Percentiles rank a stretch among this genome's conserved stretches.
Conservation (phyloP, 2,888 invertebrate species). For the Folsomia candida region DNA sequence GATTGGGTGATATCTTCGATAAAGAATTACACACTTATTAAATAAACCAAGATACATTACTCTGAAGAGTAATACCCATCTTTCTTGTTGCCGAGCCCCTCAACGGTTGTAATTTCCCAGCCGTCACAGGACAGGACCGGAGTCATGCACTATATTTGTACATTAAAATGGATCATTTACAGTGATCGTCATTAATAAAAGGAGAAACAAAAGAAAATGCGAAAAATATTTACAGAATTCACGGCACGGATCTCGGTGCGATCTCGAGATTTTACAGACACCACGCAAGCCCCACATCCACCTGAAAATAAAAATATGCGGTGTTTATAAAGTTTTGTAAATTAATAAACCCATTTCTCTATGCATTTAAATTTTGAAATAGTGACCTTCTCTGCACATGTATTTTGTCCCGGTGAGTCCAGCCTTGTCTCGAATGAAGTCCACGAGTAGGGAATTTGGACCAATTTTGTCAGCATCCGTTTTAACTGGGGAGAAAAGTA, state of each 20-base stretch:
- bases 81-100: conserved; percentile 67
- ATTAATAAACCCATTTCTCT: not conserved
- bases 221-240: conserved; percentile 68
- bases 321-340: too few species aligned
- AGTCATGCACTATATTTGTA: conserved; percentile 61
- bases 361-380: not conserved
- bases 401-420: conserved; percentile 67
- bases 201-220: not conserved
- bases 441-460: conserved; percentile 56
- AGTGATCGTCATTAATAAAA: not conserved
- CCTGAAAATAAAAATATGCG: conserved; percentile 51
- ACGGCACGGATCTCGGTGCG: conserved; percentile 59
- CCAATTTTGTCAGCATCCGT: conserved; percentile 22
- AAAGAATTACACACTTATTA: too few species aligned
- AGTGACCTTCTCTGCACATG: conserved; percentile 67
- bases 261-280: conserved; percentile 32
- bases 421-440: conserved; percentile 63
- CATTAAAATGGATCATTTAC: not conserved
- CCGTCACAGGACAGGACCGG: conserved; percentile 64
- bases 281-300: conserved; percentile 67
- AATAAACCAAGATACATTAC: too few species aligned
- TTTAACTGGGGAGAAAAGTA: conserved; percentile 17
- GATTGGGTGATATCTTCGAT: conserved; percentile 71
- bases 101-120: conserved; percentile 70
- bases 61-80: too few species aligned